These are phyloP conservation scores for Drosophila aff. DNA, from an alignment of 1,140 invertebrate species.

Conservation along the genomic window DNA sequence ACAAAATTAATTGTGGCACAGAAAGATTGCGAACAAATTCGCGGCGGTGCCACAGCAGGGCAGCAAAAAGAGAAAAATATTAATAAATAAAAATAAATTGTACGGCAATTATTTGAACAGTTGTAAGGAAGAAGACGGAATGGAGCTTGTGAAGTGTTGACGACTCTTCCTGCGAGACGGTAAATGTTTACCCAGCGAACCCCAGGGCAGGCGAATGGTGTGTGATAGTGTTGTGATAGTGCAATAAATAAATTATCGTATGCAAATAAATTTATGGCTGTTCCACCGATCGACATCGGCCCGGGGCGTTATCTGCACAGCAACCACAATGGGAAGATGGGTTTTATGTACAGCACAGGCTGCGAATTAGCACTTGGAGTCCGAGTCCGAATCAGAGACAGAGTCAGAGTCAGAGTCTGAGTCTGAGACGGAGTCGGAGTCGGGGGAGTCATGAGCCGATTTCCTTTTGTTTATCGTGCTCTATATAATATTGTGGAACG, in stretches of 20 bases:
- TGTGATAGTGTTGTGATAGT: constrained; percentile 33
- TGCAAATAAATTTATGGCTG: constrained; percentile 78
- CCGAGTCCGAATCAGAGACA: background rate
- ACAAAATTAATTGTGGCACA: constrained; percentile 69
- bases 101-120: constrained; percentile 66
- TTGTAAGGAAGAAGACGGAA: constrained; percentile 74
- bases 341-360: constrained; percentile 72
- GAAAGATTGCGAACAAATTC: constrained; percentile 59
- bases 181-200: constrained; percentile 53
- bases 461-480: constrained; percentile 43
- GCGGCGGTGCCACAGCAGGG: constrained; percentile 21
- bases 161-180: constrained; percentile 25
- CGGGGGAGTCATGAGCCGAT: constrained; percentile 7
- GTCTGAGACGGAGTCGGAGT: background rate
- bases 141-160: constrained; percentile 37
- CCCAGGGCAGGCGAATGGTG: constrained; percentile 1
- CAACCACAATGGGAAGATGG: constrained; percentile 12
- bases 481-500: constrained; percentile 7
- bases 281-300: constrained; percentile 30
- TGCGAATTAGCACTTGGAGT: constrained; percentile 62
- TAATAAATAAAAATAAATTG: constrained; percentile 54
- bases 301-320: constrained; percentile 53
- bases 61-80: constrained; percentile 43
- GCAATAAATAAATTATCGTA: constrained; percentile 81
- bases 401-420: no score